Evolutionary conservation across 2,888 invertebrate species (phyloP).

Genomic region (Tenodera sinensis): DNA sequence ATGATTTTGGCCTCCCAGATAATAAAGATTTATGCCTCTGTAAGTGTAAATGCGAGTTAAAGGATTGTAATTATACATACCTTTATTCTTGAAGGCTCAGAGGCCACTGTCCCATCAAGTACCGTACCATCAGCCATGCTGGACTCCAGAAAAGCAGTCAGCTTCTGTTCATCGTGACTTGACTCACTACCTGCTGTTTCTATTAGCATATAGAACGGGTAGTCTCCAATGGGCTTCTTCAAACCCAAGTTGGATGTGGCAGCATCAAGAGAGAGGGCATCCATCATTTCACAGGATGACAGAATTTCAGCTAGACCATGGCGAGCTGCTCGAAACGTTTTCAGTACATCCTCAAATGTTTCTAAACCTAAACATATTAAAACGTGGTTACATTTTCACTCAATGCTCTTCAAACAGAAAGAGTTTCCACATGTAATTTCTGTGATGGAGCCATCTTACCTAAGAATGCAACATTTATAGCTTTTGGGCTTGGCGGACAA

Average conservation of each 20-base stretch:
- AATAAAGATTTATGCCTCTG: no score
- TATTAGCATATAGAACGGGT: slow-evolving; percentile 79
- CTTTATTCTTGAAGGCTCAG: slow-evolving; percentile 77
- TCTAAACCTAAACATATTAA: slow-evolving; percentile 57
- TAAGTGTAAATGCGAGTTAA: no score
- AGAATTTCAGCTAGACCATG: slow-evolving; percentile 79
- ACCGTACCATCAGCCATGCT: slow-evolving; percentile 70
- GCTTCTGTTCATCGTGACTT: slow-evolving; percentile 83
- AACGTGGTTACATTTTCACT: slow-evolving; percentile 26
- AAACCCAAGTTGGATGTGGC: slow-evolving; percentile 60
- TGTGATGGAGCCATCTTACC: slow-evolving; percentile 51
- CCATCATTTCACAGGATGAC: slow-evolving; percentile 95
- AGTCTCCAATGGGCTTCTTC: slow-evolving; percentile 44
- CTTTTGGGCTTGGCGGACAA: slow-evolving; percentile 79
- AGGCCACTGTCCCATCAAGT: slow-evolving; percentile 78
- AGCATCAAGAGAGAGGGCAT: slow-evolving; percentile 66
- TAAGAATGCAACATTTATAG: slow-evolving; percentile 83
- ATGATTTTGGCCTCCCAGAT: no score
- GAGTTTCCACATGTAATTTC: not conserved
- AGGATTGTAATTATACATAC: slow-evolving; percentile 43
- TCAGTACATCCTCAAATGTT: slow-evolving; percentile 72
- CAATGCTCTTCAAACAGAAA: not conserved
- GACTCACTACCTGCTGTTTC: slow-evolving; percentile 86
- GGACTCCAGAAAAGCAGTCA: slow-evolving; percentile 70
- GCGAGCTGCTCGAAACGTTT: slow-evolving; percentile 72